Conservation (phyloP, 2,797 vertebrate species). For the Glyptemys insculpta region DNA sequence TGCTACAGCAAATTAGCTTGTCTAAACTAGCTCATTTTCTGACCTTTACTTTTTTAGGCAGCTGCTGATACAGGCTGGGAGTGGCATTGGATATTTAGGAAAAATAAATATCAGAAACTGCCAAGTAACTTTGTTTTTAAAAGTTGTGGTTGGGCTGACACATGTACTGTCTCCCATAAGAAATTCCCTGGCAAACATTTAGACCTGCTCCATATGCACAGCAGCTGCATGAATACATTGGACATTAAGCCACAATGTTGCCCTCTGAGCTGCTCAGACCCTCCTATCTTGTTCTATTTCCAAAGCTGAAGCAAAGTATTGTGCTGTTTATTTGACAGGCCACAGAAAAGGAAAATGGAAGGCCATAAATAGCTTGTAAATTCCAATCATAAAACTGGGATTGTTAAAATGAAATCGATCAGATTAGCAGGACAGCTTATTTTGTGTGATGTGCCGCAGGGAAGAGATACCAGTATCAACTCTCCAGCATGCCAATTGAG, state of each 20-base stretch:
- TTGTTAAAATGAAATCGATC: constrained; percentile 12
- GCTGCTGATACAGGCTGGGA: neutral
- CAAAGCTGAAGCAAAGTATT: neutral
- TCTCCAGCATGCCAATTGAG: neutral
- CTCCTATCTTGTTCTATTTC: neutral
- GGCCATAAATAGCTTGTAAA: constrained; percentile 12
- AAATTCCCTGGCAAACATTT: neutral
- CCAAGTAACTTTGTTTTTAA: neutral
- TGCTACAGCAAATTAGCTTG: neutral
- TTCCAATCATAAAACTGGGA: neutral
- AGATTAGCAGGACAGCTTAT: neutral
- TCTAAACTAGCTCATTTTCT: neutral
- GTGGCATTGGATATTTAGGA: neutral
- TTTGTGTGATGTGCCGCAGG: neutral
- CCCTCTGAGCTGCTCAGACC: neutral
- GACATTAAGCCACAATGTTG: neutral
- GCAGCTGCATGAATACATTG: neutral
- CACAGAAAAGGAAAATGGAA: constrained; percentile 22
- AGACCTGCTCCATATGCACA: neutral
- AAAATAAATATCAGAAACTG: neutral
- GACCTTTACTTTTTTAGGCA: neutral
- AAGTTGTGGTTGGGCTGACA: neutral
- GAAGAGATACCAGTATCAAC: neutral
- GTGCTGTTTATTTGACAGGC: neutral
- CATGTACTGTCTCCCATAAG: neutral